Conservation (phyloP, 2,797 vertebrate species). For the Danio aesculapii region DNA sequence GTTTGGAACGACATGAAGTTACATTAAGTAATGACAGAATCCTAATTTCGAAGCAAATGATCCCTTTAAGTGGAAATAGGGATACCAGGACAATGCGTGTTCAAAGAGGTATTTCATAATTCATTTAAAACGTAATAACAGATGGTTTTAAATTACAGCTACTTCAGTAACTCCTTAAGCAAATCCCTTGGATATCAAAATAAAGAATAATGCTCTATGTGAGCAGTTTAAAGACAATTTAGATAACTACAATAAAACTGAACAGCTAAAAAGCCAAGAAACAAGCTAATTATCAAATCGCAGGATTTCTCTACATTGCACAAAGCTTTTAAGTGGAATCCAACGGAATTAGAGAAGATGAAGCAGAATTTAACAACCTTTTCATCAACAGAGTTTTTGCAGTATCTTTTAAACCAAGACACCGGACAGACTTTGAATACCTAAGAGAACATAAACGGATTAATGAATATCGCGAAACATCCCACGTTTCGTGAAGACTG, state of each 20-base stretch:
- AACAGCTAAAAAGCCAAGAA: slow-evolving; percentile 39
- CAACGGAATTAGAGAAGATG: slow-evolving; percentile 17
- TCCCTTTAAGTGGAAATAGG: slow-evolving; percentile 12
- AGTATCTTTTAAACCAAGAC: slow-evolving; percentile 12
- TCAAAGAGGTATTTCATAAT: slow-evolving; percentile 43
- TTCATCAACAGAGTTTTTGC: neutral
- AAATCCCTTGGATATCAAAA: slow-evolving; percentile 39
- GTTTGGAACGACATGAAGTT: slow-evolving; percentile 10
- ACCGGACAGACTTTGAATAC: neutral
- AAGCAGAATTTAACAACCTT: slow-evolving; percentile 47
- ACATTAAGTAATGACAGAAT: neutral
- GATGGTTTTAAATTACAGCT: slow-evolving; percentile 29
- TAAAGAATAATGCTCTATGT: neutral
- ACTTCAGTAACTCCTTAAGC: slow-evolving; percentile 37
- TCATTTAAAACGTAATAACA: slow-evolving; percentile 10
- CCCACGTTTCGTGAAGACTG: slow-evolving; percentile 30
- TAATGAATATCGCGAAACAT: slow-evolving; percentile 33
- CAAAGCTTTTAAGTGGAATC: slow-evolving; percentile 39
- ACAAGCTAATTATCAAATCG: slow-evolving; percentile 28
- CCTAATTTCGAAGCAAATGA: neutral
- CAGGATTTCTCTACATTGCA: slow-evolving; percentile 40
- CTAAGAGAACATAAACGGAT: slow-evolving; percentile 28
- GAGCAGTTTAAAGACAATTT: slow-evolving; percentile 32
- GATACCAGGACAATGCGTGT: slow-evolving; percentile 30
- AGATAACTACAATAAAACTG: slow-evolving; percentile 38